Base-by-base conservation (phyloP, 2,797 vertebrate species). In the Pseudomugil tenellus region DNA sequence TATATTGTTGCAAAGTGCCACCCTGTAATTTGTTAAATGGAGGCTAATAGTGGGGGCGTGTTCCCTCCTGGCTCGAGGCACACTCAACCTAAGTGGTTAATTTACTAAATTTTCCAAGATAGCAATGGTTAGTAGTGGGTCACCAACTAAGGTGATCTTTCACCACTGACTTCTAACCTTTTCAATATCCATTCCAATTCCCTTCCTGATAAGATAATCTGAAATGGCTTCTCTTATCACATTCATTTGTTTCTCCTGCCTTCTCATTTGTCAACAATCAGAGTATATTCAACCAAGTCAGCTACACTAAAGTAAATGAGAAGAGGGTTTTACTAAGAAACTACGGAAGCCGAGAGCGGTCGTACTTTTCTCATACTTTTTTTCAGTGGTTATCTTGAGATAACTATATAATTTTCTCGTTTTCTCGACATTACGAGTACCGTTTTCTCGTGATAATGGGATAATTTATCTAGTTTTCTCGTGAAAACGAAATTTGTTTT, bases 1-100 rank as follows among this genome's bases (percentile, higher is more conserved):
- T 84, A 66, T 28, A 83, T 55, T 72, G 69, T 77, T 74, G 60
- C 75, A 90, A 83, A 85, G 74, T 78, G 80, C 68, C 63, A 83
- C 77, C 78, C 80, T 84, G 62, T 83, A 87, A 77, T 89, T 86
- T 90, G 83, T 85, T 90, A 88, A 90, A 89, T 75, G 70, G 76
- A 83, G 79, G 82, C 80, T 87, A 87, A 88, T 87, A 67, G 56
- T 68, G 63, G 76, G 82, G 82, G 70, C 74, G 75, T 82, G 79
- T 80, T 88, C 81, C 85, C 86, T 74, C 25, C 59, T 81, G 86
- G 81, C 88, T 75, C 77, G 58, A 83, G 84, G 87, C 80, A 86
- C 67, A 73, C 78, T 86, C 60, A 72, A 80, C 74, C 82, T 88
- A 88, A 91, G 84, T 88, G 81, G 82, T 62, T 80, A 67, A 90